Evolutionary conservation across 2,888 invertebrate genomes (phyloP), one percentile per base, ranked within the genome.

Genomic region (Nomada flava): DNA sequence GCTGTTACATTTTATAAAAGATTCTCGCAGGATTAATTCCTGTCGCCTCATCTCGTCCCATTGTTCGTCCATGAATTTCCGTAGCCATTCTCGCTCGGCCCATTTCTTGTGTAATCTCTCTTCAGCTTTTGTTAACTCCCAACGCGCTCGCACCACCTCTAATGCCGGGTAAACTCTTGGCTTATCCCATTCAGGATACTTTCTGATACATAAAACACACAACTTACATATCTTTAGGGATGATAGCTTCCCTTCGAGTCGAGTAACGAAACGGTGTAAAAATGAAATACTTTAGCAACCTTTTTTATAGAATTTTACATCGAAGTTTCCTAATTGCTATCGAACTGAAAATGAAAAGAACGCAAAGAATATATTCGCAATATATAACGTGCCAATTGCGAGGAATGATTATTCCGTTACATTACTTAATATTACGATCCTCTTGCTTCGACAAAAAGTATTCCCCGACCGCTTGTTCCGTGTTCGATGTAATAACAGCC

Each of bases 101-200:
- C 95, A 93, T 90, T 95, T 95, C 2, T 89, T 85, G 0, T 91
- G 92, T 2, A 96, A 93, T 64, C 94, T 94, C 80, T 94, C 94
- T 18, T 95, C 95, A 0, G 95, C 95, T 9, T 94, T 93, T 92
- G 94, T 93, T 2, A 95, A 92, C 74, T 95, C 95, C 15, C 95
- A 94, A 0, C 94, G 94, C 0, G 95, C 94, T 79, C 94, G 94
- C 80, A 95, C 95, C 91, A 95, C 94, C 76, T 95, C 93, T 4
- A 95, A 94, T 67, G 95, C 94, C 0, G 96, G 95, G 0, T 95
- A 95, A 0, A 94, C 94, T 0, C 95, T 95, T 0, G 95, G 94
- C 0, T 95, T 93, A 88, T 96, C 96, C 95, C 96, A 96, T 94
- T 95, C 95, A 90, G 96, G 96, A 92, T 95, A 95, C 89, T 95